Evolutionary conservation across 2,888 invertebrate genomes (phyloP).

Genomic region (Ditula angustiorana): DNA sequence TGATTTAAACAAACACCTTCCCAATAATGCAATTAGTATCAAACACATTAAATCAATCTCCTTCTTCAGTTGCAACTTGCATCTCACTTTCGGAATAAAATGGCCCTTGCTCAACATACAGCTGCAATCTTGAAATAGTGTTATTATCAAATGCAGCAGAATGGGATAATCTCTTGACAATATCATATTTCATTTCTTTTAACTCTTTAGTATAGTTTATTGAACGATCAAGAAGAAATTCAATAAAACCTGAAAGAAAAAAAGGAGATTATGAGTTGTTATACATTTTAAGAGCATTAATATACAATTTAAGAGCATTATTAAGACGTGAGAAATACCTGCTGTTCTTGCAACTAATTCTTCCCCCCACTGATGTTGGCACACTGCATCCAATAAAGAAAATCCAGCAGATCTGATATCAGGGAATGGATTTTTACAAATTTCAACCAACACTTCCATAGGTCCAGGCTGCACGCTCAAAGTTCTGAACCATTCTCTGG

Average conservation of each 20-base stretch:
- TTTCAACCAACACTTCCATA: slow-evolving; percentile 86
- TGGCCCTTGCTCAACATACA: slow-evolving; percentile 91
- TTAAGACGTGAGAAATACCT: slow-evolving; percentile 70
- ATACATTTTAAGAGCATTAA: no score
- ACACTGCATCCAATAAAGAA: slow-evolving; percentile 87
- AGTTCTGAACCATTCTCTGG: slow-evolving; percentile 80
- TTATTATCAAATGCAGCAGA: slow-evolving; percentile 86
- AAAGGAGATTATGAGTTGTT: not conserved
- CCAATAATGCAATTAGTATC: not conserved
- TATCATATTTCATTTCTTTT: slow-evolving; percentile 90
- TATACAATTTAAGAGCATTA: not conserved
- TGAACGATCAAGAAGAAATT: slow-evolving; percentile 91
- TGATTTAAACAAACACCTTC: slow-evolving; percentile 3
- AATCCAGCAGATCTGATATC: slow-evolving; percentile 91
- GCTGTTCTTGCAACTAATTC: slow-evolving; percentile 89
- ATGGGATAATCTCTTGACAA: slow-evolving; percentile 87
- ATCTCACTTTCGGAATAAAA: slow-evolving; percentile 89
- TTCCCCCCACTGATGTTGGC: slow-evolving; percentile 92
- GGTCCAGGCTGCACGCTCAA: slow-evolving; percentile 73
- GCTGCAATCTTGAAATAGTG: slow-evolving; percentile 86
- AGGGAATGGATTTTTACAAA: slow-evolving; percentile 92
- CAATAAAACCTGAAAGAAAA: slow-evolving; percentile 87
- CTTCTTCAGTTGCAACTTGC: slow-evolving; percentile 92
- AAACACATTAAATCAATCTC: slow-evolving; percentile 47
- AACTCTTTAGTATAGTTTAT: slow-evolving; percentile 89